Evolutionary conservation across 1,140 invertebrate genomes (phyloP).

Genomic region (Solenopsis fugax): DNA sequence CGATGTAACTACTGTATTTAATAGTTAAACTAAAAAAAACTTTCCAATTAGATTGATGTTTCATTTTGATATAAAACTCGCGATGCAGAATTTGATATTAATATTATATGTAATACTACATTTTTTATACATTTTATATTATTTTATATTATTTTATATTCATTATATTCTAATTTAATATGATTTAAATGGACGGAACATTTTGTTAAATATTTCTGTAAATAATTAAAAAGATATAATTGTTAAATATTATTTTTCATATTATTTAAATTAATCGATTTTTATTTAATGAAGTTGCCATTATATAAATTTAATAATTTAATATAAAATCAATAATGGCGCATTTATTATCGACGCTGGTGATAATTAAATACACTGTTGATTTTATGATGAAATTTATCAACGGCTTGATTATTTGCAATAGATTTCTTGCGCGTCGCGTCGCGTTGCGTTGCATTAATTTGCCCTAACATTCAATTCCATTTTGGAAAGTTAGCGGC

Average conservation of each 20-base stretch:
- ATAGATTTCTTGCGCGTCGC: conserved; percentile 16
- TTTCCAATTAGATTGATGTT: background rate
- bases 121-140: background rate
- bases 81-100: background rate
- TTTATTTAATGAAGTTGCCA: conserved; percentile 1
- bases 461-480: conserved; percentile 47
- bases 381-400: background rate
- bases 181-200: background rate
- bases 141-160: background rate
- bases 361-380: background rate
- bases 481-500: conserved; percentile 54
- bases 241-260: conserved; percentile 18
- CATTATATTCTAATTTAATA: conserved; percentile 1
- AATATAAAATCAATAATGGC: conserved; percentile 17
- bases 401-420: background rate
- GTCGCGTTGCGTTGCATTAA: conserved; percentile 20
- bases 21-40: background rate
- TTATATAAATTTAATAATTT: background rate
- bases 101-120: background rate
- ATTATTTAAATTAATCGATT: background rate
- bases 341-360: background rate
- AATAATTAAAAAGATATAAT: conserved; percentile 1
- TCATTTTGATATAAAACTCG: background rate
- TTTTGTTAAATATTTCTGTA: background rate
- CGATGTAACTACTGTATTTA: background rate